A percentile compares a stretch with the other conserved stretches of the same genome.
phyloP scores from a whole-genome alignment of 2,113 vertebrate genomes.

The Datnioides undecimradiatus region DNA sequence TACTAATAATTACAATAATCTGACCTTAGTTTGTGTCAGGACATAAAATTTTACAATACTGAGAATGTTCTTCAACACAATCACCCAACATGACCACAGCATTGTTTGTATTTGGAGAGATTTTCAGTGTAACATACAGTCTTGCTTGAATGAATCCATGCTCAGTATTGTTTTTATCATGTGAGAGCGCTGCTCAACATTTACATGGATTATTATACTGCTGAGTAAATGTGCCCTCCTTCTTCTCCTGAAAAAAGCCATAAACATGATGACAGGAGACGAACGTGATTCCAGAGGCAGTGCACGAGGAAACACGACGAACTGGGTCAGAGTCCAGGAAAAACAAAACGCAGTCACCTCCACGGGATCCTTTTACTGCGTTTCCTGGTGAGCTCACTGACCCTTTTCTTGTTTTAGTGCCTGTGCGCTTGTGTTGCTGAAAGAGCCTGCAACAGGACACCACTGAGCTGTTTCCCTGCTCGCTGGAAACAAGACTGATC shows the following conservation, averaged over 20 bases:
- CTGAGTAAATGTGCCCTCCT: not conserved
- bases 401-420: not conserved
- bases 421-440: constrained; percentile 18
- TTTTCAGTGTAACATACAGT: not conserved
- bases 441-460: constrained; percentile 21
- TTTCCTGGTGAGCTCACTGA: constrained; percentile 23
- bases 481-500: not conserved
- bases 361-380: constrained; percentile 38
- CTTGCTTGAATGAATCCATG: not conserved
- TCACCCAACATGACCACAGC: too few relatives aligned
- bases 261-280: not conserved
- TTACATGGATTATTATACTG: not conserved
- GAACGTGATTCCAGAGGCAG: not conserved
- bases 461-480: constrained; percentile 3
- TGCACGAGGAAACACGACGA: constrained; percentile 15
- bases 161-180: not conserved
- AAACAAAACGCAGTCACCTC: not conserved
- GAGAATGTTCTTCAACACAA: too few relatives aligned
- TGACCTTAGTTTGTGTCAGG: too few relatives aligned
- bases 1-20: not conserved
- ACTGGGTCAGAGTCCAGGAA: constrained; percentile 14
- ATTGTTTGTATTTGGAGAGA: too few relatives aligned
- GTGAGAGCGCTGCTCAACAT: not conserved
- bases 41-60: too few relatives aligned
- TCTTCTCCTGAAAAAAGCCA: not conserved